Evolutionary conservation across 2,113 vertebrate genomes (phyloP), one percentile per base, ranked within the genome.

Genomic region (Hippocampus abdominalis): DNA sequence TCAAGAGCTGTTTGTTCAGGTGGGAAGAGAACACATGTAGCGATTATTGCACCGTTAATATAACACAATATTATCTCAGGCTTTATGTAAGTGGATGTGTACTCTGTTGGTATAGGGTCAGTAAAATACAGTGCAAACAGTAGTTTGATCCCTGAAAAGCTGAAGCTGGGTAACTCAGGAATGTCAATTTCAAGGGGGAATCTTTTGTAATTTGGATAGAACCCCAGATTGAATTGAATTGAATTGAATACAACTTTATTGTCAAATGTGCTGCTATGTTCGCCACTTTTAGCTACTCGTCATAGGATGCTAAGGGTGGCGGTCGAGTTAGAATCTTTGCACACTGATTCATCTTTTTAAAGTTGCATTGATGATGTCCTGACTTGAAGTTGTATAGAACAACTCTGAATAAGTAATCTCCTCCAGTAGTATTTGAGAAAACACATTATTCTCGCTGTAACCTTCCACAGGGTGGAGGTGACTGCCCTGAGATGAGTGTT

Each of bases 401-500:
- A 57, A 40, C 21, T 25, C 40, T 16, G 23, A 73, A 62, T 49
- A 11, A 62, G 56, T 16, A 6, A 59, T 32, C 7, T 18, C 5
- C 15, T 60, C 13, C 15, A 29, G 25, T 29, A 2, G 51, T n/a
- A 54, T 54, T 4, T 23, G 9, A 16, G 2, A 13, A 16, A 59
- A 18, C 27, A 18, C 27, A 46, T 48, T 16, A 27, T 32, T 46
- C 20, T 27, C 15, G 13, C 3, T 46, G 12, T 18, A 3, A 44
- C 23, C 23, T 77, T 57, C 51, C 36, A 5, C 89, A 98, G 96
- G 96, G 96, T 0, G 96, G 96, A 0, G 96, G 96, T 0, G 96
- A 98, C 86, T 98, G 96, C 77, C 96, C 96, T 0, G 96, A 98
- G 89, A 98, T 98, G 96, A 97, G 96, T 0, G 85, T 98, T 49